These are phyloP conservation scores for Panthera uncia DNA, from an alignment of 2,113 vertebrate genomes.

Conservation along the genomic window DNA sequence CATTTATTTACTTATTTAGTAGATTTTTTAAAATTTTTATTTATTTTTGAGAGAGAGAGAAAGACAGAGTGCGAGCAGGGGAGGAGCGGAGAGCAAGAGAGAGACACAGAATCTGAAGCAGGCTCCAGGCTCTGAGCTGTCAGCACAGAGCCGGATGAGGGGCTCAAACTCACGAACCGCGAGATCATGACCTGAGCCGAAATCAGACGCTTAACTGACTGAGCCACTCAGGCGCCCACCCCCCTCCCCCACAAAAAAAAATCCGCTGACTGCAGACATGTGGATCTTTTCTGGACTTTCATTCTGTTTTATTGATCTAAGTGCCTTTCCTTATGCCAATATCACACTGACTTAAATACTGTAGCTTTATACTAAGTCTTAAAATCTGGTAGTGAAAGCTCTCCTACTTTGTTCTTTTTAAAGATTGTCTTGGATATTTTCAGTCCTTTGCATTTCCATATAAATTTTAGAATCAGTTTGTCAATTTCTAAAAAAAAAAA, in stretches of 20 bases:
- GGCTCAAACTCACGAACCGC: too few species aligned
- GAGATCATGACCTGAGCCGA: too few species aligned
- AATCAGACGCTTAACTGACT: too few species aligned
- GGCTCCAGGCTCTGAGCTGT: too few species aligned
- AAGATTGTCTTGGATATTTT: constrained; percentile 64
- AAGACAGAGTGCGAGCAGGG: too few species aligned
- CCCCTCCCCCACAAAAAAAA: background rate
- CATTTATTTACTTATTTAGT: background rate
- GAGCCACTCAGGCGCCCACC: too few species aligned
- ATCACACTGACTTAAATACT: background rate
- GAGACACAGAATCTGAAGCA: too few species aligned
- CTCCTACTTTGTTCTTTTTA: constrained; percentile 65
- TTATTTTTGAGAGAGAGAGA: too few species aligned
- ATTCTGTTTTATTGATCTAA: background rate
- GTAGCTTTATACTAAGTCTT: constrained; percentile 42
- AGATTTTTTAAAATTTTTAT: too few species aligned
- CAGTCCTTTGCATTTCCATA: constrained; percentile 41
- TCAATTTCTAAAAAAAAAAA: constrained; percentile 39
- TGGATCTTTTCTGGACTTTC: background rate
- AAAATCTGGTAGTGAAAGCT: constrained; percentile 26
- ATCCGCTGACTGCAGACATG: background rate
- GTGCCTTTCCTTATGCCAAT: background rate
- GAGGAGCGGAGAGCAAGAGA: too few species aligned
- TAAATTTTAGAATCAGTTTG: constrained; percentile 53
- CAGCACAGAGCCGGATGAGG: too few species aligned